Evolutionary conservation across 2,797 vertebrate species (phyloP).

Genomic region (Carduelis carduelis): DNA sequence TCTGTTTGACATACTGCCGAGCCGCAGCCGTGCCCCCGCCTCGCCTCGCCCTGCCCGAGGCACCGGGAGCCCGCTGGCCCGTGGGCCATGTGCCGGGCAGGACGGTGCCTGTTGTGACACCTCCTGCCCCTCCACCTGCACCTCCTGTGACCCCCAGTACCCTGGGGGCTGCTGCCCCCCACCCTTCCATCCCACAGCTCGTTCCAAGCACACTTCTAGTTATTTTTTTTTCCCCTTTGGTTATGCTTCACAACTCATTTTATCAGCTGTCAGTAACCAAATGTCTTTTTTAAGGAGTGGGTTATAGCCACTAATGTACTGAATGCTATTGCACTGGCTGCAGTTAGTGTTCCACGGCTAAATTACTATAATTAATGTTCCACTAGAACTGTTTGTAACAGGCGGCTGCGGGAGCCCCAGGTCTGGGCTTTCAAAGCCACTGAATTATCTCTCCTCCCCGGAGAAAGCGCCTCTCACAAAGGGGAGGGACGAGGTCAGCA

Average conservation of each 20-base stretch:
- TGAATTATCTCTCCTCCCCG: conserved; percentile 44
- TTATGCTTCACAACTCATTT: conserved; percentile 68
- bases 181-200: accelerated
- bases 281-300: conserved; percentile 72
- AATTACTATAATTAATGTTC: conserved; percentile 73
- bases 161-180: not conserved
- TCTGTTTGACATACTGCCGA: conserved; percentile 81
- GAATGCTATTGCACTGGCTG: conserved; percentile 66
- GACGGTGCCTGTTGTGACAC: not conserved
- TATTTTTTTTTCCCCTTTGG: not conserved
- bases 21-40: not conserved
- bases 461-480: not conserved
- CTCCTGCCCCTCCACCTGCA: not conserved
- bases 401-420: conserved; percentile 34
- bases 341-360: conserved; percentile 71
- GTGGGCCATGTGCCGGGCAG: accelerated
- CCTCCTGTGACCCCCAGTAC: not conserved
- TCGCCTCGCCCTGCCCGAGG: conserved; percentile 38
- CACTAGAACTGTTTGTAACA: conserved; percentile 64
- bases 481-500: conserved; percentile 16
- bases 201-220: not conserved
- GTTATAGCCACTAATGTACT: conserved; percentile 70
- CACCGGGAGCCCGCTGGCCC: conserved; percentile 64
- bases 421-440: conserved; percentile 34
- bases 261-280: conserved; percentile 71